Conservation (phyloP, 2,113 vertebrate species). For the Vulpes lagopus region DNA sequence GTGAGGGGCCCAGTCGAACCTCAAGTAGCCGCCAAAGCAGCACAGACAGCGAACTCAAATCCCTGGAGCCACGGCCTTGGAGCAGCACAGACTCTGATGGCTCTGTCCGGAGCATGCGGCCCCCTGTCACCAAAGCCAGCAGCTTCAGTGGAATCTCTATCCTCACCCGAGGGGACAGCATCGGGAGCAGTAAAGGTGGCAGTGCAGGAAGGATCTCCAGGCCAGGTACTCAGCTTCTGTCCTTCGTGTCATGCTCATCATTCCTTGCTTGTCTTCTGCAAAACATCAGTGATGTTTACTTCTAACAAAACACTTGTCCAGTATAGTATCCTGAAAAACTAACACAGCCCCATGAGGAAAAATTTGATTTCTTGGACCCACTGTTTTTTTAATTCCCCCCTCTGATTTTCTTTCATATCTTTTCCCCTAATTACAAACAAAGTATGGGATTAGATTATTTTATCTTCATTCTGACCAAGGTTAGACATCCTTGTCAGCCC, state of each 20-base stretch:
- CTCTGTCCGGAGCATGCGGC: constrained; percentile 94
- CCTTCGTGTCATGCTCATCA: not conserved
- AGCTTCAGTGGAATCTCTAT: constrained; percentile 99
- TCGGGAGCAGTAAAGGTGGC: constrained; percentile 94
- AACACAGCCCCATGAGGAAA: not conserved
- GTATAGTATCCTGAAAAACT: not conserved
- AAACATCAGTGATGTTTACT: not conserved
- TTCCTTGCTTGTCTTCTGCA: not conserved
- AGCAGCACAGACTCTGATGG: constrained; percentile 99
- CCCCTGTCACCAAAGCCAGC: constrained; percentile 98
- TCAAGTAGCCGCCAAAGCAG: constrained; percentile 99
- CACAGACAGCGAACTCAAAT: constrained; percentile 97
- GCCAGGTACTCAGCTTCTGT: constrained; percentile 89
- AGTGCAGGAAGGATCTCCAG: constrained; percentile 92
- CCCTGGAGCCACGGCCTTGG: constrained; percentile 98
- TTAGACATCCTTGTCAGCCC: not conserved
- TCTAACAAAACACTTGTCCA: not conserved
- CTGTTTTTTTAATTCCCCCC: not conserved
- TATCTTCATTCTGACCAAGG: constrained; percentile 21
- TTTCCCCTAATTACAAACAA: not conserved
- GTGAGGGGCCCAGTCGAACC: constrained; percentile 93
- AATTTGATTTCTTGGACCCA: constrained; percentile 35
- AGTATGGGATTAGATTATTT: not conserved
- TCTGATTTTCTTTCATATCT: constrained; percentile 48
- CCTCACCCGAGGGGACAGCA: constrained; percentile 96